Evolutionary conservation across 1,140 invertebrate species (phyloP).

Genomic region (Ostrea denselamellosa): DNA sequence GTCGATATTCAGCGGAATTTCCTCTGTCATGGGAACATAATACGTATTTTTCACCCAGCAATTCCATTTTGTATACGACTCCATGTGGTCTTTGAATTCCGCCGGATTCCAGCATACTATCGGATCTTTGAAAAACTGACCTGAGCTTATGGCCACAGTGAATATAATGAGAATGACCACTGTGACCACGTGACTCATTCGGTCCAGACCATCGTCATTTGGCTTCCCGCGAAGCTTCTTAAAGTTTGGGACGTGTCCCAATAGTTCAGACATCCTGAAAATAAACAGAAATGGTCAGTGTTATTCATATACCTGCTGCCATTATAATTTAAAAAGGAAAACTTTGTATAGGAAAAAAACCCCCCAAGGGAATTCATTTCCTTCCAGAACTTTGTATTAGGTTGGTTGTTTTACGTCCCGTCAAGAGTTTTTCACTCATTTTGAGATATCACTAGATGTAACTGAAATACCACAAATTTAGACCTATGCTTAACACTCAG

Average conservation of each 20-base stretch:
- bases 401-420: too few relatives aligned
- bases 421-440: too few relatives aligned
- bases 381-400: too few relatives aligned
- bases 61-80: conserved; percentile 88
- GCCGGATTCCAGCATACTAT: conserved; percentile 76
- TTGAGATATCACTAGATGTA: too few relatives aligned
- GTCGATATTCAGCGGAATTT: conserved; percentile 66
- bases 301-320: too few relatives aligned
- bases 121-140: conserved; percentile 78
- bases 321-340: too few relatives aligned
- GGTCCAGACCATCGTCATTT: conserved; percentile 64
- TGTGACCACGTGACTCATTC: conserved; percentile 63
- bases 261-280: conserved; percentile 55
- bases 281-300: background rate
- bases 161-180: conserved; percentile 61
- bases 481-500: too few relatives aligned
- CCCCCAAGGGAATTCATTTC: too few relatives aligned
- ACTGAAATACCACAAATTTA: too few relatives aligned
- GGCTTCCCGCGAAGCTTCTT: conserved; percentile 57
- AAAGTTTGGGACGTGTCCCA: conserved; percentile 55
- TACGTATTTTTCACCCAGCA: conserved; percentile 98
- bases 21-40: conserved; percentile 72
- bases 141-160: conserved; percentile 62
- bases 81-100: conserved; percentile 62
- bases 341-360: too few relatives aligned